phyloP scores from a whole-genome alignment of 2,888 invertebrate genomes.

The Volucella inflata region DNA sequence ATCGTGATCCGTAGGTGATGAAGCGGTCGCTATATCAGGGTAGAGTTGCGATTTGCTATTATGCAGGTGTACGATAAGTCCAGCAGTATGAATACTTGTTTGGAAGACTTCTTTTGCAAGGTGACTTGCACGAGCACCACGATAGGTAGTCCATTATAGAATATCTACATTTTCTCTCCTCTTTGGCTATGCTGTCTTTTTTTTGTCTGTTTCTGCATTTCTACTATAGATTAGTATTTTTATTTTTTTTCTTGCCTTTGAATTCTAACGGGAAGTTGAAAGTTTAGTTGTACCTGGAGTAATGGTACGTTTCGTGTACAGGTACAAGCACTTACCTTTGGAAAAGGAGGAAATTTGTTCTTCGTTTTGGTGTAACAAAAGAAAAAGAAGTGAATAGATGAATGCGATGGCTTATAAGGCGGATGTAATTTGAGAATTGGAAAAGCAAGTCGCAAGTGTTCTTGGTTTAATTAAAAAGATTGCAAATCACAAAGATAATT shows the following conservation, averaged over 20 bases:
- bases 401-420: constrained; percentile 37
- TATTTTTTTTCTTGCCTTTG: neutral
- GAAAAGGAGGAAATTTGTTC: constrained; percentile 24
- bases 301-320: constrained; percentile 28
- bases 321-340: neutral
- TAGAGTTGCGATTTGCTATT: constrained; percentile 53
- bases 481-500: constrained; percentile 15
- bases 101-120: constrained; percentile 33
- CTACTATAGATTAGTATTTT: constrained; percentile 47
- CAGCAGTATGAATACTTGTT: constrained; percentile 40
- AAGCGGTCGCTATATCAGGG: constrained; percentile 58
- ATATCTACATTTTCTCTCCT: constrained; percentile 29
- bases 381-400: constrained; percentile 1
- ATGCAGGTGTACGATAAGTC: constrained; percentile 66
- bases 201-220: constrained; percentile 31
- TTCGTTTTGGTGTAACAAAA: constrained; percentile 30
- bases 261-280: constrained; percentile 74
- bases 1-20: constrained; percentile 61
- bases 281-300: constrained; percentile 52
- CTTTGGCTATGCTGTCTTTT: constrained; percentile 41
- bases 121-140: constrained; percentile 41
- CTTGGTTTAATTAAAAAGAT: constrained; percentile 28
- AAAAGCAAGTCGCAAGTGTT: neutral
- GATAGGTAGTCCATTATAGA: constrained; percentile 4
- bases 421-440: constrained; percentile 18